These are phyloP conservation scores for Adrianichthys oophorus DNA, from an alignment of 2,797 vertebrate genomes.

Conservation along the genomic window DNA sequence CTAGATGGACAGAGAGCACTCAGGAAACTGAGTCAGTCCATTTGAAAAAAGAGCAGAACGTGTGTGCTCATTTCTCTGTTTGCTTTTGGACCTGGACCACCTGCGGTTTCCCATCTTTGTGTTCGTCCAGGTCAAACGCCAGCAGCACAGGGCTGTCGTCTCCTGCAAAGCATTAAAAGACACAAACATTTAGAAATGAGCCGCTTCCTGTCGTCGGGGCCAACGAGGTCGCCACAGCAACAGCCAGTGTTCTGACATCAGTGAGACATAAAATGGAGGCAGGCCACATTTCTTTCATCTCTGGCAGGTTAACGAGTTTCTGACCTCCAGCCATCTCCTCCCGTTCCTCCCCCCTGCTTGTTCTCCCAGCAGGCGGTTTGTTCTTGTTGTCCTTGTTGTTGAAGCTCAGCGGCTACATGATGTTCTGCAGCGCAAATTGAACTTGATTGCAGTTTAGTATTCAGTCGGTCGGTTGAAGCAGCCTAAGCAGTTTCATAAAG, in stretches of 20 bases:
- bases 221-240: constrained; percentile 12
- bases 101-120: too few relatives aligned
- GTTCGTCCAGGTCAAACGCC: too few relatives aligned
- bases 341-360: not conserved
- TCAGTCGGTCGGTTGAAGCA: not conserved
- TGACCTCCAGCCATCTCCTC: constrained; percentile 4
- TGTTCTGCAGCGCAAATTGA: constrained; percentile 26
- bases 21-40: too few relatives aligned
- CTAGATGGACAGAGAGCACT: too few relatives aligned
- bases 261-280: not conserved
- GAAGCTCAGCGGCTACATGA: constrained; percentile 5
- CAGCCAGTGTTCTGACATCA: constrained; percentile 26
- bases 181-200: constrained; percentile 8
- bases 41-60: too few relatives aligned
- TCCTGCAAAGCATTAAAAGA: too few relatives aligned
- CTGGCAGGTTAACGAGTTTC: constrained; percentile 11
- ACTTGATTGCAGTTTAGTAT: constrained; percentile 25
- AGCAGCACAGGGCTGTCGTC: too few relatives aligned
- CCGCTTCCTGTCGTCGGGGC: constrained; percentile 7
- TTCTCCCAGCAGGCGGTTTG: constrained; percentile 36
- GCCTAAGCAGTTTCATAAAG: not conserved
- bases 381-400: constrained; percentile 10
- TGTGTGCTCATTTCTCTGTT: too few relatives aligned
- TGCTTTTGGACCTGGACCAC: too few relatives aligned
- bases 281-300: not conserved